Conservation (phyloP, 2,797 vertebrate species). For the Sylvia borin region DNA sequence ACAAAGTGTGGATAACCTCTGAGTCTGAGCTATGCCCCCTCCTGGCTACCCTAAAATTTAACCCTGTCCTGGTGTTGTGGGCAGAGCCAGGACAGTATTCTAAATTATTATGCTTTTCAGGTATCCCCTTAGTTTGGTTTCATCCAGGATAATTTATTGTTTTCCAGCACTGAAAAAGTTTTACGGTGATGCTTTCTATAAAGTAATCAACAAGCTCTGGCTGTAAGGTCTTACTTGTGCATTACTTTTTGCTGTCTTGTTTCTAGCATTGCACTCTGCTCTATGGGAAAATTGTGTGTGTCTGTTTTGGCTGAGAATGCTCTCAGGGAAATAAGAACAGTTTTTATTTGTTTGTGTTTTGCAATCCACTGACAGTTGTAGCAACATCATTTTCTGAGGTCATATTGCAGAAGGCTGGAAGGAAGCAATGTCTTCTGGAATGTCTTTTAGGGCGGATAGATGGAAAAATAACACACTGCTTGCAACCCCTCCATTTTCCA, state of each 20-base stretch:
- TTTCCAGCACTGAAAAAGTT: background rate
- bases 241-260: background rate
- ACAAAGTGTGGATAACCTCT: background rate
- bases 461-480: background rate
- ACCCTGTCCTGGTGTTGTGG: background rate
- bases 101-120: background rate
- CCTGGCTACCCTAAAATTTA: background rate
- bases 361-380: slow-evolving; percentile 12
- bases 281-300: background rate
- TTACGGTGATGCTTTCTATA: background rate
- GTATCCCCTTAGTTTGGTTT: background rate
- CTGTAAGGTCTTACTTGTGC: background rate
- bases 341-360: slow-evolving; percentile 9
- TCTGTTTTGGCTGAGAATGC: background rate
- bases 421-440: background rate
- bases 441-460: background rate
- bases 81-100: background rate
- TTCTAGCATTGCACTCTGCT: background rate
- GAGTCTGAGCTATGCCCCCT: background rate
- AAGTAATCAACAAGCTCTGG: background rate
- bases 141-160: background rate
- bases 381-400: background rate
- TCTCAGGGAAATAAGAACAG: background rate
- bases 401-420: background rate
- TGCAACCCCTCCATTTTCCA: background rate